A percentile compares a stretch with the other conserved stretches of the same genome.
Conservation (phyloP, 1,140 invertebrate species). For the Andrena cerasifolii region DNA sequence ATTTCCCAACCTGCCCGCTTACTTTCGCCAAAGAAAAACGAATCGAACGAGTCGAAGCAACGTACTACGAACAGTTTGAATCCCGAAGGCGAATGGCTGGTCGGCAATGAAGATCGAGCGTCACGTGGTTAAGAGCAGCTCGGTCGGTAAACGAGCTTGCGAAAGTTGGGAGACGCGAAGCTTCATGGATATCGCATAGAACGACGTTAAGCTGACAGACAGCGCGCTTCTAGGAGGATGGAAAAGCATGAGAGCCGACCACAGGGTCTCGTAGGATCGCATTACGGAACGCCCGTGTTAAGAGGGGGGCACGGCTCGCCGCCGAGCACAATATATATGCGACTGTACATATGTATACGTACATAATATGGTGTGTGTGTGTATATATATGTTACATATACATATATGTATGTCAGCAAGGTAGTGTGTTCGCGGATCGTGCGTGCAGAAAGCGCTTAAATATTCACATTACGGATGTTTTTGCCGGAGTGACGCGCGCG, state of each 20-base stretch:
- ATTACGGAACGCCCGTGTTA: constrained; percentile 29
- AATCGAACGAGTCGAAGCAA: too few species aligned
- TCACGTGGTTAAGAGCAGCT: too few species aligned
- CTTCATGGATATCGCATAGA: too few species aligned
- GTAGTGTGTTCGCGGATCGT: constrained; percentile 62
- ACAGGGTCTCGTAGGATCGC: constrained; percentile 10
- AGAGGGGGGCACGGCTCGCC: constrained; percentile 34
- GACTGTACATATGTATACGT: constrained; percentile 50
- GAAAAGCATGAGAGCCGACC: neutral
- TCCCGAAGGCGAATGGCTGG: too few species aligned
- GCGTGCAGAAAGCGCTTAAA: constrained; percentile 59
- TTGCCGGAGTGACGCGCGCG: constrained; percentile 63
- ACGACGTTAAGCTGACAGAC: too few species aligned
- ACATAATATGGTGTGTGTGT: neutral
- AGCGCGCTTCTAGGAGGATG: neutral
- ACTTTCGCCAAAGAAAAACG: too few species aligned
- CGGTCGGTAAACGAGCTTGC: too few species aligned
- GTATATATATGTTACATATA: constrained; percentile 20
- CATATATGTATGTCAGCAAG: constrained; percentile 65
- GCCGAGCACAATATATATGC: constrained; percentile 23
- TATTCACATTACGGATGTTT: constrained; percentile 66
- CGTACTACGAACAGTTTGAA: too few species aligned
- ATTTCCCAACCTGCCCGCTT: too few species aligned
- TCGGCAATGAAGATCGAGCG: too few species aligned
- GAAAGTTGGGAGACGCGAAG: too few species aligned